Base-by-base conservation (phyloP, 1,140 invertebrate species). In the Anthonomus grandis region DNA sequence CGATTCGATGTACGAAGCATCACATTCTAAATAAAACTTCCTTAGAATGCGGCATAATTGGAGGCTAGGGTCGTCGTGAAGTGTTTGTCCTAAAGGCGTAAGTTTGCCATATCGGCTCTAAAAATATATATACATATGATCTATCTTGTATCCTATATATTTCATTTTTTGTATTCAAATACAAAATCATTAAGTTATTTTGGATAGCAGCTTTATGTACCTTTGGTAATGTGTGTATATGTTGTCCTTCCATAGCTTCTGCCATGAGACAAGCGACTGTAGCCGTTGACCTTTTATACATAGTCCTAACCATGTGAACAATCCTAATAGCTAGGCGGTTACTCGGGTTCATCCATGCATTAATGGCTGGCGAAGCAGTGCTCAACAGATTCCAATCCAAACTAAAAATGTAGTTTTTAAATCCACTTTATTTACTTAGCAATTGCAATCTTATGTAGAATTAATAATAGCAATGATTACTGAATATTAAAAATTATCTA, bases 321-420 rank as follows among this genome's bases (percentile, higher is more conserved):
- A 91, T 83, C 48, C 88, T 81, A 24, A 92, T 89, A 42, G 90
- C 86, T 34, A 95, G 81, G 19, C 91, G 79, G 76, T 97, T 95
- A 68, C 88, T 88, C 0, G 93, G 93, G 79, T 95, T 97, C 85
- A 97, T 88, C 95, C 95, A 97, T 0, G 95, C 93, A 70, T 95
- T 96, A 54, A 97, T 97, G 0, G 93, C 91, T 0, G 95, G 94
- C 0, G 93, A 95, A 5, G 93, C 93, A 4, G 95, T 97, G 73
- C 93, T 96, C 18, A 98, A 73, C 15, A 98, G 76, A 77, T 98
- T 97, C 94, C 95, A 97, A 74, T 98, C 95, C 52, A 95, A 75
- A 64, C 92, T 89, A 12, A 41, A 49, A n/a, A 38, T 8, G 4
- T 4, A n/a, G 9, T 13, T 75, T 88, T 86, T 89, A 84, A 0